Evolutionary conservation across 2,797 vertebrate species (phyloP).

Genomic region (Danio jaintianensis): DNA sequence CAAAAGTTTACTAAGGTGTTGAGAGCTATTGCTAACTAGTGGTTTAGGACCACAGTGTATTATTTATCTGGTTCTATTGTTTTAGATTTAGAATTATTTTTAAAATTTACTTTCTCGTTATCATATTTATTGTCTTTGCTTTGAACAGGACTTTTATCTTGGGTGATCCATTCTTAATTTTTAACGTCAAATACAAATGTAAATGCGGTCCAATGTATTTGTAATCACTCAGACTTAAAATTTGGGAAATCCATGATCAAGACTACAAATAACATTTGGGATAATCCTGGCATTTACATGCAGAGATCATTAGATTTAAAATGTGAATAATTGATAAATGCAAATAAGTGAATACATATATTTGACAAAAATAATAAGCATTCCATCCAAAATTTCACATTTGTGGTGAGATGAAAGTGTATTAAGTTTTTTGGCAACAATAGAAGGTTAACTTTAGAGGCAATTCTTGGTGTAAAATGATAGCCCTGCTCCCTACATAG

Average conservation of each 20-base stretch:
- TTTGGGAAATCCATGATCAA: background rate
- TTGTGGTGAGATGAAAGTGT: background rate
- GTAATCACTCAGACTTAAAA: background rate
- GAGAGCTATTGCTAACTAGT: slow-evolving; percentile 2
- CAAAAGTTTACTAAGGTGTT: background rate
- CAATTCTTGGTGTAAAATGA: background rate
- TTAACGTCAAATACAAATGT: background rate
- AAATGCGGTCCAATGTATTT: background rate
- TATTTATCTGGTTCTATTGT: too few relatives aligned
- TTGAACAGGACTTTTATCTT: background rate
- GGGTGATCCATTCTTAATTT: background rate
- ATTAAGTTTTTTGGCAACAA: background rate
- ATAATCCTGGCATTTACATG: background rate
- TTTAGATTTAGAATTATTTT: too few relatives aligned
- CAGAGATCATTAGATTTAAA: background rate
- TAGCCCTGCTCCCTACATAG: background rate
- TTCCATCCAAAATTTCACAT: background rate
- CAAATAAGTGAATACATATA: background rate
- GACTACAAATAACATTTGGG: background rate
- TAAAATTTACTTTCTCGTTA: too few relatives aligned
- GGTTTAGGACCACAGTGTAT: slow-evolving; percentile 11
- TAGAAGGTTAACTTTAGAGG: background rate
- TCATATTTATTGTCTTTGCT: too few relatives aligned
- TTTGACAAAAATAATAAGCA: background rate
- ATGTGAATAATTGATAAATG: background rate